Conservation (phyloP, 1,140 invertebrate genomes). For the Rhizoglyphus robini region DNA sequence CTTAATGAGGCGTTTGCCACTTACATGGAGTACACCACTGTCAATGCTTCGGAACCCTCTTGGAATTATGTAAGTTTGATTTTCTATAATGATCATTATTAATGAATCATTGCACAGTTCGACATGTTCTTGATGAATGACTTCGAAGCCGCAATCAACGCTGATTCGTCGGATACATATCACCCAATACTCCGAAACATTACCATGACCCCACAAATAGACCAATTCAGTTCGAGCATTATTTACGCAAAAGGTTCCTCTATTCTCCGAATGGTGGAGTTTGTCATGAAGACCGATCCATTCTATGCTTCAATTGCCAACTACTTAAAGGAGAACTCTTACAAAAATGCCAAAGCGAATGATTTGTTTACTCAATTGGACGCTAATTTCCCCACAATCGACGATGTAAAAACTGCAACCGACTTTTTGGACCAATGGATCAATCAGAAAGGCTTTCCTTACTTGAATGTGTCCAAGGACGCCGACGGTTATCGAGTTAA, state of each 20-base stretch:
- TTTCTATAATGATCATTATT: background rate
- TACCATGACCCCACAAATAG: background rate
- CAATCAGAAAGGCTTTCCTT: slow-evolving; percentile 76
- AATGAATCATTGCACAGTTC: background rate
- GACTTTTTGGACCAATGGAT: slow-evolving; percentile 89
- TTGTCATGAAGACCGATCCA: slow-evolving; percentile 38
- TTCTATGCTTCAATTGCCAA: slow-evolving; percentile 89
- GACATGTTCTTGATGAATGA: slow-evolving; percentile 1
- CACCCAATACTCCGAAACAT: background rate
- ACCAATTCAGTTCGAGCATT: slow-evolving; percentile 38
- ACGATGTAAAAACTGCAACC: slow-evolving; percentile 72
- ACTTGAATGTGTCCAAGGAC: slow-evolving; percentile 36
- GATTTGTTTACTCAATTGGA: slow-evolving; percentile 55
- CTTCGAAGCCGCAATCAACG: background rate
- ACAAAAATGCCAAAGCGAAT: slow-evolving; percentile 79
- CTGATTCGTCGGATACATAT: background rate
- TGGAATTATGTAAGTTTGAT: background rate
- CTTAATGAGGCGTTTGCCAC: slow-evolving; percentile 80
- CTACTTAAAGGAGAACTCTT: slow-evolving; percentile 76
- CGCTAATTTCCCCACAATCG: slow-evolving; percentile 66
- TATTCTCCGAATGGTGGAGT: background rate
- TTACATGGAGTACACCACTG: slow-evolving; percentile 58
- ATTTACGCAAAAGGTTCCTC: slow-evolving; percentile 39
- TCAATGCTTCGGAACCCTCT: slow-evolving; percentile 49
- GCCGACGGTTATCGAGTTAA: background rate